These are phyloP conservation scores for Sebastes goodei DNA, from an alignment of 2,797 vertebrate genomes.

Conservation along the genomic window DNA sequence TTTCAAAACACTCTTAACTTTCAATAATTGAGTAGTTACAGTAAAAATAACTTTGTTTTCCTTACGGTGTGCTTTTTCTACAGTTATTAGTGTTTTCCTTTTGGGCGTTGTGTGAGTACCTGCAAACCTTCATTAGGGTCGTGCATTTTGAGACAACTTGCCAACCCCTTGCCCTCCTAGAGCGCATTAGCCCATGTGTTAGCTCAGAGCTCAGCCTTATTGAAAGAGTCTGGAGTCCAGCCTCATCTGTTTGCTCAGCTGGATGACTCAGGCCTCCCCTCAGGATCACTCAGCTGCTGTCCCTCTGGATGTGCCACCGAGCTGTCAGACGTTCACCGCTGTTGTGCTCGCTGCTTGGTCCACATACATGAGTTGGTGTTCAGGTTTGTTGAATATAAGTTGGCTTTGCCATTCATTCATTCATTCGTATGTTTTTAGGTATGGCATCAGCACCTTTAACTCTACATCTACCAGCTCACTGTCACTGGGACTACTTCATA, in stretches of 20 bases:
- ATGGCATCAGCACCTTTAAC: not conserved
- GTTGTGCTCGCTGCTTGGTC: not conserved
- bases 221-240: slow-evolving; percentile 42
- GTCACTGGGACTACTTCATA: not conserved
- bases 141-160: slow-evolving; percentile 25
- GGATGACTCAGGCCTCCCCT: slow-evolving; percentile 47
- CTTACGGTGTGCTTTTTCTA: not conserved
- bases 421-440: slow-evolving; percentile 3
- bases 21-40: not conserved
- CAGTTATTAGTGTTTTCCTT: not conserved
- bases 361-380: slow-evolving; percentile 20
- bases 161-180: slow-evolving; percentile 25
- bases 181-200: slow-evolving; percentile 41
- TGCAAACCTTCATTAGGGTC: slow-evolving; percentile 7
- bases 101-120: not conserved
- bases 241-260: slow-evolving; percentile 70
- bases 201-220: slow-evolving; percentile 48
- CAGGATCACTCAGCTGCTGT: slow-evolving; percentile 40
- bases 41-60: not conserved
- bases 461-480: not conserved
- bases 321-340: slow-evolving; percentile 23
- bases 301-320: slow-evolving; percentile 40
- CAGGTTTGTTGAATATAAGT: slow-evolving; percentile 29
- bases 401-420: slow-evolving; percentile 1
- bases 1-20: not conserved